These are phyloP conservation scores for Orcinus orca DNA, from an alignment of 2,113 vertebrate species.

Conservation along the genomic window DNA sequence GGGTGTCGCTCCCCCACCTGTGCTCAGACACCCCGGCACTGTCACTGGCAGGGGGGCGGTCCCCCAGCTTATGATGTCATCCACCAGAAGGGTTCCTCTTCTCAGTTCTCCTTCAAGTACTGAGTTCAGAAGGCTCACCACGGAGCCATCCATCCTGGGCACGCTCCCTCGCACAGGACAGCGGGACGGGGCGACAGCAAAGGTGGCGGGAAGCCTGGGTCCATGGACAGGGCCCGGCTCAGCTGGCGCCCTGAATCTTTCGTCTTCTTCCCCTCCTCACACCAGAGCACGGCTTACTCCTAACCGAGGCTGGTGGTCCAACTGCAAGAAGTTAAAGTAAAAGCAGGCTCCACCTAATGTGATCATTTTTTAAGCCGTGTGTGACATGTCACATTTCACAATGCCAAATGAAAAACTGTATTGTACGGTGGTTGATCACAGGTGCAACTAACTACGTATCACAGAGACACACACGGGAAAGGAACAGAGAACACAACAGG, in stretches of 20 bases:
- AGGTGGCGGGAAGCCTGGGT: neutral
- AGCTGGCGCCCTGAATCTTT: neutral
- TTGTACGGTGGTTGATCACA: neutral
- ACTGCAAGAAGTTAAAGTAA: neutral
- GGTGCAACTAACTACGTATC: neutral
- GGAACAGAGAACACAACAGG: neutral
- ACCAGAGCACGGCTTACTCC: neutral
- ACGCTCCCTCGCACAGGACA: neutral
- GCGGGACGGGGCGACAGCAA: neutral
- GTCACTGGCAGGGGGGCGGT: too few relatives aligned
- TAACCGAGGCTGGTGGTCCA: neutral
- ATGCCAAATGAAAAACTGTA: neutral
- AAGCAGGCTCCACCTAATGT: neutral
- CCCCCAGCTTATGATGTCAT: fast-evolving
- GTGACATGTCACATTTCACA: constrained; percentile 3
- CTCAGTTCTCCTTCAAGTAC: neutral
- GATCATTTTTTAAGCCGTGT: neutral
- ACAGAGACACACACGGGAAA: neutral
- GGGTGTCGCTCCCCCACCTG: neutral
- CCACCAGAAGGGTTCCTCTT: neutral
- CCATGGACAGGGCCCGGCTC: fast-evolving
- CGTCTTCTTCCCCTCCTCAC: neutral
- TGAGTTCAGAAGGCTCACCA: neutral
- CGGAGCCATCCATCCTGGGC: neutral
- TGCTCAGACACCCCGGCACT: neutral